Evolutionary conservation across 1,140 invertebrate genomes (phyloP).

Genomic region (Aphelenchoides avenae): DNA sequence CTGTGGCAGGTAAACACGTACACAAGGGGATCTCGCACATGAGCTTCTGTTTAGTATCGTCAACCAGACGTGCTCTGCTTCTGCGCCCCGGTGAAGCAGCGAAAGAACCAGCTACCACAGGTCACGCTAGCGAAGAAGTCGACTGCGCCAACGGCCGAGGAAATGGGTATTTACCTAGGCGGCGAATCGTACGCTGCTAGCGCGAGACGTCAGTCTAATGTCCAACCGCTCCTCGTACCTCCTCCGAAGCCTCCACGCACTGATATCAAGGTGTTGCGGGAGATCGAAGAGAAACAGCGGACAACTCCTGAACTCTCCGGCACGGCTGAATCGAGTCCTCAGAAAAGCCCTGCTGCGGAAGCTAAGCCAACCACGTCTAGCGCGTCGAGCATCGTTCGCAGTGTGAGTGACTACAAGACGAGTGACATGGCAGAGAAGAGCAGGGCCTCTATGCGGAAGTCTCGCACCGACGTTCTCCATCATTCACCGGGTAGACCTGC

Average conservation of each 20-base stretch:
- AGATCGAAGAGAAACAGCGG: slow-evolving; percentile 28
- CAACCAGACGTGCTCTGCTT: slow-evolving; percentile 89
- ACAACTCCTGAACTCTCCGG: no score
- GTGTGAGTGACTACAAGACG: slow-evolving; percentile 56
- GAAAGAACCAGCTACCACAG: slow-evolving; percentile 50
- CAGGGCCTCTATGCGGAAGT: slow-evolving; percentile 37
- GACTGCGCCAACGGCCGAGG: slow-evolving; percentile 24
- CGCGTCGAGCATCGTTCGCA: slow-evolving; percentile 45
- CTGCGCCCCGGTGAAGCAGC: slow-evolving; percentile 78
- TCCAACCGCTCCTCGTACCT: slow-evolving; percentile 19
- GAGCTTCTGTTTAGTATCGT: slow-evolving; percentile 69
- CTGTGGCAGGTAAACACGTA: slow-evolving; percentile 68
- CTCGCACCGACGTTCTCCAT: slow-evolving; percentile 44
- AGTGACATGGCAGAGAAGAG: slow-evolving; percentile 32
- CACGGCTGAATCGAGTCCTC: no score
- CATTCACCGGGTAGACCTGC: slow-evolving; percentile 35
- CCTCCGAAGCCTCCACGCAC: slow-evolving; percentile 54
- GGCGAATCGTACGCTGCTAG: slow-evolving; percentile 48
- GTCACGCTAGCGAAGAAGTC: slow-evolving; percentile 30
- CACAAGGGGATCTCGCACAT: not conserved
- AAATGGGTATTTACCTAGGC: slow-evolving; percentile 69
- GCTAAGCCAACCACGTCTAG: no score
- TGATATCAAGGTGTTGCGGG: slow-evolving; percentile 37
- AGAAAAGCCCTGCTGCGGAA: no score
- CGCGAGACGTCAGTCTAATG: slow-evolving; percentile 10